Evolutionary conservation across 2,797 vertebrate species (phyloP).

Genomic region (Decapterus maruadsi): DNA sequence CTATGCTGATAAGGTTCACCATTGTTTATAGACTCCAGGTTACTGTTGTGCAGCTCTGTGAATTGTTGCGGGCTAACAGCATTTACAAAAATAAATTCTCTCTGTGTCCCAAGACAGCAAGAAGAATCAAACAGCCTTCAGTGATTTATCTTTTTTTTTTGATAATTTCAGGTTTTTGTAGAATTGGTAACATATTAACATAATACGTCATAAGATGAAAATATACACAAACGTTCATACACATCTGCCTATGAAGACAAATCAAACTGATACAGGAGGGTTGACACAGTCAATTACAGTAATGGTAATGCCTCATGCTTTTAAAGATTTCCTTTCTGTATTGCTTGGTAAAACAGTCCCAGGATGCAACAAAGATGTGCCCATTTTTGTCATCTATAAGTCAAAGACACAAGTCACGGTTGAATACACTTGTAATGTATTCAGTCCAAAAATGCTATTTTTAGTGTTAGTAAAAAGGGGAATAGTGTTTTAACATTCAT

Average conservation of each 20-base stretch:
- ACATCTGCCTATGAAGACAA: background rate
- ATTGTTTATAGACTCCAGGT: conserved; percentile 12
- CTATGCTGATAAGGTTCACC: conserved; percentile 21
- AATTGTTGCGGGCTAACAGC: conserved; percentile 7
- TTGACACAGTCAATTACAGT: background rate
- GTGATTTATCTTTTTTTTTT: background rate
- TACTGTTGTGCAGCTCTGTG: conserved; percentile 14
- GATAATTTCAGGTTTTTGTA: conserved; percentile 8
- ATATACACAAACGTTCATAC: background rate
- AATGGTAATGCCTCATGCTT: background rate
- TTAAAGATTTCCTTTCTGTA: background rate
- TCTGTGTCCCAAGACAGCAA: background rate
- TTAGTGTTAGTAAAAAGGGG: background rate
- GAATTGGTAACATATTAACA: background rate
- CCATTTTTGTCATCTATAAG: background rate
- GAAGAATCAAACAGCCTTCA: conserved; percentile 10
- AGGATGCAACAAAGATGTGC: background rate
- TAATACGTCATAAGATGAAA: background rate
- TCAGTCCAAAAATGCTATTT: background rate
- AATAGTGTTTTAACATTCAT: conserved; percentile 6
- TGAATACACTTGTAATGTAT: background rate
- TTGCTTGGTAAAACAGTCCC: background rate
- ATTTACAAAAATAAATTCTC: conserved; percentile 14
- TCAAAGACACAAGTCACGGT: background rate
- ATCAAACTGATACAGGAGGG: background rate